Evolutionary conservation across 2,113 vertebrate genomes (phyloP).

Genomic region (Aplodontia rufa): DNA sequence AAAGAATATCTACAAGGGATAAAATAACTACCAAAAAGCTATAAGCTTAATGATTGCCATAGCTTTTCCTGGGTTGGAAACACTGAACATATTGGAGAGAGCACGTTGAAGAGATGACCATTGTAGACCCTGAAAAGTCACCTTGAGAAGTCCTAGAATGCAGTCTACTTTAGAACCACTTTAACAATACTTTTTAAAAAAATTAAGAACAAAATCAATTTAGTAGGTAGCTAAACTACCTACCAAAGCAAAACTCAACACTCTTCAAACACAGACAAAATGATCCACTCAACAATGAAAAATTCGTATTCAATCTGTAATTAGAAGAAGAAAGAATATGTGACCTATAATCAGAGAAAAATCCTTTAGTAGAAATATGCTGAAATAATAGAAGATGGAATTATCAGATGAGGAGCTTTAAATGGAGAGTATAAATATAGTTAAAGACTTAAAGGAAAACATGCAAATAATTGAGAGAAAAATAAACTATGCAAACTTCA

Average conservation of each 20-base stretch:
- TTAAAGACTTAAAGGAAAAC: not conserved
- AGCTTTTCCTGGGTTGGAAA: not conserved
- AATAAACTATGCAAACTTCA: not conserved
- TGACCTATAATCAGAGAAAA: not conserved
- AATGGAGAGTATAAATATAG: not conserved
- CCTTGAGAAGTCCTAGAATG: not conserved
- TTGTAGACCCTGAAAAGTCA: not conserved
- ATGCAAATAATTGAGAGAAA: not conserved
- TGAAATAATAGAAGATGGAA: not conserved
- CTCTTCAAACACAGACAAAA: not conserved
- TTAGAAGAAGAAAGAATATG: not conserved
- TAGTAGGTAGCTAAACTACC: not conserved
- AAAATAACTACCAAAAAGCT: too few relatives aligned
- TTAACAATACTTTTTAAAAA: too few relatives aligned
- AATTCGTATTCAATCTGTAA: not conserved
- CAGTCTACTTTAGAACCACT: not conserved
- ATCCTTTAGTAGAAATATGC: not conserved
- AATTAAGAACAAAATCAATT: not conserved
- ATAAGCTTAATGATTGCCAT: not conserved
- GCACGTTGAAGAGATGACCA: not conserved
- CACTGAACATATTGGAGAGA: not conserved
- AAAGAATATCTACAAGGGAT: too few relatives aligned
- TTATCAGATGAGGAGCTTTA: not conserved
- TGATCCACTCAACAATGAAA: not conserved
- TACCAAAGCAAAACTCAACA: not conserved